These are phyloP conservation scores for Lordiphosa fenestrarum DNA, from an alignment of 2,888 invertebrate genomes.

Conservation along the genomic window DNA sequence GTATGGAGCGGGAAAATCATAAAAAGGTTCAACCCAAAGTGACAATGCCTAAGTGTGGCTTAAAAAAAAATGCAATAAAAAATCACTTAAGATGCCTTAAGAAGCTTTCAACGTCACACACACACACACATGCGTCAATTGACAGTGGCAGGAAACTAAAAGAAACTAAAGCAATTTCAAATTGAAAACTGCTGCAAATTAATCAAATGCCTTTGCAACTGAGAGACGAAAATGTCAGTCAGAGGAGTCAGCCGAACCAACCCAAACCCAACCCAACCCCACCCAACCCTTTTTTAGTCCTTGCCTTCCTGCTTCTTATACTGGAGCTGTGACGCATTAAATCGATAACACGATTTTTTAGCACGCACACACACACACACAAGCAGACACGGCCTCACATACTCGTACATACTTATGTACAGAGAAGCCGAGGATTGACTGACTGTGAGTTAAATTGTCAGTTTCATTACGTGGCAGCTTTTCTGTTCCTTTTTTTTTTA, in stretches of 20 bases:
- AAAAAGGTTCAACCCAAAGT: conserved; percentile 11
- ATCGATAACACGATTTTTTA: conserved; percentile 76
- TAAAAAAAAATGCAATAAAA: conserved; percentile 46
- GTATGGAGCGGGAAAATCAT: conserved; percentile 11
- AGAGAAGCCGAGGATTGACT: conserved; percentile 35
- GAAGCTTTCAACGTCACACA: conserved; percentile 32
- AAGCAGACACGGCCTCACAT: conserved; percentile 37
- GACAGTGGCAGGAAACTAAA: conserved; percentile 21
- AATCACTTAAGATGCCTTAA: conserved; percentile 44
- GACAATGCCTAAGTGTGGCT: conserved; percentile 35
- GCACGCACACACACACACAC: conserved; percentile 53
- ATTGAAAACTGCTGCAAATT: conserved; percentile 72
- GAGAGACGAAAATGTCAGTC: conserved; percentile 52
- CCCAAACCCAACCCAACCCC: conserved; percentile 14
- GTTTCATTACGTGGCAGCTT: conserved; percentile 67
- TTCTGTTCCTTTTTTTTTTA: conserved; percentile 36
- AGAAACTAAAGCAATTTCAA: conserved; percentile 62
- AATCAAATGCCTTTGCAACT: conserved; percentile 61
- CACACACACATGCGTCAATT: conserved; percentile 9
- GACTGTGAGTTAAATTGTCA: conserved; percentile 71
- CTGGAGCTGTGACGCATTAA: conserved; percentile 55
- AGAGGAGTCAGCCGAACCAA: conserved; percentile 21
- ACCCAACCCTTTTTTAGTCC: conserved; percentile 42
- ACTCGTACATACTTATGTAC: conserved; percentile 10
- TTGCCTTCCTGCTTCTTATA: background rate